A percentile compares a stretch with the other conserved stretches of the same genome.
Evolutionary conservation across 2,888 invertebrate genomes (phyloP).

Genomic region (Nomada flava): DNA sequence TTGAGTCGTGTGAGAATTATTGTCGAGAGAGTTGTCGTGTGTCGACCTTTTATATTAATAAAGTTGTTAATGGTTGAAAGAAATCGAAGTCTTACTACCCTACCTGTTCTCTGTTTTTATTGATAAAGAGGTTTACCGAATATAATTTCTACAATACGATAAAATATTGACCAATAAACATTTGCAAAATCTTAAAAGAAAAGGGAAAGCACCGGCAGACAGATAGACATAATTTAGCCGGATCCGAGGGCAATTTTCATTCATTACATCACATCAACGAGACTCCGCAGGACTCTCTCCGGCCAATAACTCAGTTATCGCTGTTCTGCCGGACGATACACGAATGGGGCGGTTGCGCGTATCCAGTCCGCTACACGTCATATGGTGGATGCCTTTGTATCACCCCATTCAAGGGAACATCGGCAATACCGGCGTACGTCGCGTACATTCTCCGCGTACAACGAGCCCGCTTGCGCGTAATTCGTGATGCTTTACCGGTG

Average conservation of each 20-base stretch:
- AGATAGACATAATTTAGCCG: not conserved
- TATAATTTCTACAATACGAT: too few species aligned
- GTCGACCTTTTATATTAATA: too few species aligned
- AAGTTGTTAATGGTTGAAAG: too few species aligned
- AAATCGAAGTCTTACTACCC: too few species aligned
- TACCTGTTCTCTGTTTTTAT: too few species aligned
- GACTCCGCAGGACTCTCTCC: not conserved
- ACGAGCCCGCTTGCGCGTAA: slow-evolving; percentile 44
- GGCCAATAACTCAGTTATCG: slow-evolving; percentile 75
- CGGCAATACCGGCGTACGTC: slow-evolving; percentile 54
- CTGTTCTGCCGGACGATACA: slow-evolving; percentile 73
- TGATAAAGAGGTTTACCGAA: too few species aligned
- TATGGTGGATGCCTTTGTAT: slow-evolving; percentile 63
- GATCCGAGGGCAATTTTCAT: slow-evolving; percentile 52
- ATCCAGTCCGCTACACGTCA: slow-evolving; percentile 64
- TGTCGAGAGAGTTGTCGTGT: too few species aligned
- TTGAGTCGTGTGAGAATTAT: too few species aligned
- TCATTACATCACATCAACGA: slow-evolving; percentile 31
- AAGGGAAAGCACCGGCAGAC: not conserved
- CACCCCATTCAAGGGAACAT: slow-evolving; percentile 56
- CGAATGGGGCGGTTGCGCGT: slow-evolving; percentile 72
- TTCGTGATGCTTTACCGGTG: slow-evolving; percentile 32
- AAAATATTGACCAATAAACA: too few species aligned
- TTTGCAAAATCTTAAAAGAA: too few species aligned
- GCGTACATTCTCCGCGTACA: slow-evolving; percentile 36